Evolutionary conservation across 30 jellyfish, hydroid and myxozoan genomes (phyloP), one percentile per base, ranked within the genome.

Genomic region (Turritopsis dohrnii): DNA sequence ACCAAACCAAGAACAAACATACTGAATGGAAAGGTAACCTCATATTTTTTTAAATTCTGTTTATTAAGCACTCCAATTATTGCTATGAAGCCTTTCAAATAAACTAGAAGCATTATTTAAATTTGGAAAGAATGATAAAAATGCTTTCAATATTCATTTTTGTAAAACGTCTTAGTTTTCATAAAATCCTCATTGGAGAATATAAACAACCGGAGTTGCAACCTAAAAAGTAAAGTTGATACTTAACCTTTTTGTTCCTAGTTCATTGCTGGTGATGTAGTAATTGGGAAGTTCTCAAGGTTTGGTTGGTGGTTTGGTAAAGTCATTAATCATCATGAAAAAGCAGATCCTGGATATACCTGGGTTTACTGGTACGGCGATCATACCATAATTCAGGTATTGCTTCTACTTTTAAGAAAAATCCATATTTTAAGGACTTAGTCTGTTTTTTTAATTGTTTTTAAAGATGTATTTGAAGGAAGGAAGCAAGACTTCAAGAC

Each of bases 221-320:
- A n/a, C n/a, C n/a, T n/a, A n/a, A n/a, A n/a, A n/a, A n/a, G n/a
- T n/a, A n/a, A n/a, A n/a, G n/a, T n/a, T n/a, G 5, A 41, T 41
- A 41, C 13, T 3, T 41, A 41, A 3, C 60, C 60, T 13, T 41
- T 5, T 41, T 41, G 5, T 41, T 13, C 60, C 60, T n/a, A 21
- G 41, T 77, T 77, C 26, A 77, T 25, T 29, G 28, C 26, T 77
- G 87, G 92, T n/a, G 95, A 90, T 74, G 66, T 92, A 52, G 89
- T 92, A 52, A 77, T 92, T 74, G 96, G 96, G 20, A 80, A 92
- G 53, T 83, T 92, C 53, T 84, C 87, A 52, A 88, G 91, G 5
- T 87, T 74, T 76, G 98, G 91, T 52, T 92, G 98, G 98, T 92
- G 98, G 98, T 94, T 90, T n/a, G 98, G 95, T 8, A 80, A 75